Evolutionary conservation across 1,140 invertebrate genomes (phyloP), one percentile per base, ranked within the genome.

Genomic region (Diploscapter pachys): DNA sequence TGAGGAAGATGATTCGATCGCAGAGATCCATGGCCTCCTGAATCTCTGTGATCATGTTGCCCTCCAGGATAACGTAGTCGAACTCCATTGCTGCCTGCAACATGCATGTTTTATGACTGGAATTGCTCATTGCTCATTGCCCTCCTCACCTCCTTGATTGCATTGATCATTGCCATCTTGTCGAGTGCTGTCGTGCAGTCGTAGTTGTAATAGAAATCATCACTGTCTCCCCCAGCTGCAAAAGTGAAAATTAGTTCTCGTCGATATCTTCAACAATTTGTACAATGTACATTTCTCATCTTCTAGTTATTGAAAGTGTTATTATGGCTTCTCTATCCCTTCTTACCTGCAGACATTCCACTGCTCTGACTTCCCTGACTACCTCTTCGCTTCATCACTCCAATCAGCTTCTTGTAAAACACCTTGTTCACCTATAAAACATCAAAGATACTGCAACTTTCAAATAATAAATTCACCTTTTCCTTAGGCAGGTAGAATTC

Each of bases 11-110:
- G 48, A 80, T 56, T 13, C 61, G 63, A 61, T 72, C 61, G 67
- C 78, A 67, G 4, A 67, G 9, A 3, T 62, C 64, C 13, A 76
- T 51, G 5, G 79, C 51, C 54, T 77, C 73, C 4, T 70, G 50
- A 54, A 79, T 63, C 63, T 80, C 79, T 4, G 78, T 72, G 5
- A 80, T 55, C 78, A 80, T 80, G 63, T 80, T 80, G 9, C 79
- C 79, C 55, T 80, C 79, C 49, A 80, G 54, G 5, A 80, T 72
- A 9, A 80, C 77, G 64, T 67, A 63, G 63, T 79, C 72, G 56
- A 4, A 59, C 4, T 6, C 5, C 52, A 49, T 61, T 53, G 68
- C 62, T 49, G 53, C 65, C 48, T 77, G 4, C 48, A 75, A 4
- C 31, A 31, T 31, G 31, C 31, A 31, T 31, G n/a, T 31, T 0